Conservation (phyloP, 2,888 invertebrate species). For the Ecdyonurus torrentis region DNA sequence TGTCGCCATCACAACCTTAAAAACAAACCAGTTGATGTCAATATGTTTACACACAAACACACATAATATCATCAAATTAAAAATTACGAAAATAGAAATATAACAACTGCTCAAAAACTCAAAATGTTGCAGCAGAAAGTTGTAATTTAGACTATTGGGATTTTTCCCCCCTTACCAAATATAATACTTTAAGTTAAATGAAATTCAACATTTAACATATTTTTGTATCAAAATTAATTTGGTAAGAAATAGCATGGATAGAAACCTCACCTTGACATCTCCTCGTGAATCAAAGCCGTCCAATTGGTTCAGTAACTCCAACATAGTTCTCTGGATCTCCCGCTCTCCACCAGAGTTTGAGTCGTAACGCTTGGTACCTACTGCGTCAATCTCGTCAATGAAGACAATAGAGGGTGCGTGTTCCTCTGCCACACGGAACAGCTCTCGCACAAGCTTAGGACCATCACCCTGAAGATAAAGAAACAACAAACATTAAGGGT, state of each 20-base stretch:
- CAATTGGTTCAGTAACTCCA: conserved; percentile 93
- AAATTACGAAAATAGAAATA: no score
- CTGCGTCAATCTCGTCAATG: conserved; percentile 99
- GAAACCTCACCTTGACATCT: conserved; percentile 88
- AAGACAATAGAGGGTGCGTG: conserved; percentile 99
- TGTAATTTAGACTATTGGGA: no score
- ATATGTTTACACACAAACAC: neutral
- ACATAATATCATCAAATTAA: neutral
- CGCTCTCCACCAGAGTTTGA: conserved; percentile 98
- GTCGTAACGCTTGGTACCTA: conserved; percentile 96
- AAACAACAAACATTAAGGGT: neutral
- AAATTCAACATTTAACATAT: no score
- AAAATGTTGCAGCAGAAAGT: no score
- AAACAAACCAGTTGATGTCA: neutral
- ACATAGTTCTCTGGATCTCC: conserved; percentile 99
- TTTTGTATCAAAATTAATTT: no score
- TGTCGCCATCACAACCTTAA: conserved; percentile 87
- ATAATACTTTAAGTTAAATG: no score
- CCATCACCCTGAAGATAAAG: conserved; percentile 66
- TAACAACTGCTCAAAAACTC: no score
- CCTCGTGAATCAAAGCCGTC: conserved; percentile 96
- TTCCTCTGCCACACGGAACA: conserved; percentile 98
- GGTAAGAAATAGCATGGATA: no score
- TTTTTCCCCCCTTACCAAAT: no score
- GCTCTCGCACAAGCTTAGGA: conserved; percentile 90